Base-by-base conservation (phyloP, 64 coral and sea anemone species). In the Actinia tenebrosa region DNA sequence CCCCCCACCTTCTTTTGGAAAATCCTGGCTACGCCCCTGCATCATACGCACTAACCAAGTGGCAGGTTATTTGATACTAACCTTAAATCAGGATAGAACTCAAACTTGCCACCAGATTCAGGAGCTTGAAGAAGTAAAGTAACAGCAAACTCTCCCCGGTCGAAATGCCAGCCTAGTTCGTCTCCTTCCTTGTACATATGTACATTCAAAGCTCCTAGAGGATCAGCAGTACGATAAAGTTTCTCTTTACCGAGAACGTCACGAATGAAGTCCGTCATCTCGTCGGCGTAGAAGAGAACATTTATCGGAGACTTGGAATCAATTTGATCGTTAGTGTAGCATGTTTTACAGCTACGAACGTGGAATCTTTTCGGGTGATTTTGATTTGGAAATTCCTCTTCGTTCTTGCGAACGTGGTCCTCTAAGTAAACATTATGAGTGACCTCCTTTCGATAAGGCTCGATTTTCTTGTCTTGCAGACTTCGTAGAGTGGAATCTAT, bases 401-500 rank as follows among this genome's bases (percentile, higher is more conserved):
- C 26, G 16, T 18, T n/a, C 15, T 83, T 16, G 7, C 10, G 15
- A 58, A 11, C 79, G 4, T 58, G 44, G 14, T 89, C 88, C 53
- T 89, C 88, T 37, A 89, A 44, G 71, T 89, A 89, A 54, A 89
- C 88, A 50, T 83, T 89, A 54, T 89, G 88, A 13, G 80, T 27
- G 23, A 60, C 52, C n/a, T 53, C 66, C 53, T 45, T 81, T 83
- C 88, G 79, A 45, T 30, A 89, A 47, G 88, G 78, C 4, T 47
- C 44, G 8, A 66, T 7, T 25, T 53, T 53, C 46, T 17, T 18
- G 47, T 89, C 27, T 22, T 89, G 77, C 0, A 64, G 59, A 37
- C 66, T 60, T 26, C 45, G 15, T 17, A 89, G 53, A 43, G 80
- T 84, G 45, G 82, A n/a, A 26, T 26, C 9, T 10, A 89, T 83